phyloP scores from a whole-genome alignment of 1,140 invertebrate genomes.

The Antheraea pernyi region DNA sequence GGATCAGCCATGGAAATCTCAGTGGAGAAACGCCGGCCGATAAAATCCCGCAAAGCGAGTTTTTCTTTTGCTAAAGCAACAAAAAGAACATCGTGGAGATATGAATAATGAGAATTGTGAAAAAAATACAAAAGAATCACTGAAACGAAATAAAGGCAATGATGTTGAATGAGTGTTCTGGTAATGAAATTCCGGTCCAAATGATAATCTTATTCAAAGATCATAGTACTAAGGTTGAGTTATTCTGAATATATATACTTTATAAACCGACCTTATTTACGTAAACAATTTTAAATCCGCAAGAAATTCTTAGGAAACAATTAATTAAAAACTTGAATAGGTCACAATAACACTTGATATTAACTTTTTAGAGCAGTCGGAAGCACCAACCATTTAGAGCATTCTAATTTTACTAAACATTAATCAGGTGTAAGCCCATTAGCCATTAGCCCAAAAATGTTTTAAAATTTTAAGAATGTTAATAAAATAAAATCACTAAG shows the following conservation, averaged over 20 bases:
- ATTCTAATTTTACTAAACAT: too few relatives aligned
- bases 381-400: too few relatives aligned
- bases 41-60: conserved; percentile 38
- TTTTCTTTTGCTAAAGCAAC: conserved; percentile 27
- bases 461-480: too few relatives aligned
- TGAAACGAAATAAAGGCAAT: conserved; percentile 34
- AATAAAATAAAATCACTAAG: too few relatives aligned
- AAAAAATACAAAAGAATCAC: conserved; percentile 38
- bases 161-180: conserved; percentile 25
- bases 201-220: conserved; percentile 9
- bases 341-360: too few relatives aligned
- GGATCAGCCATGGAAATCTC: conserved; percentile 36
- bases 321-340: too few relatives aligned
- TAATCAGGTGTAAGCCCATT: too few relatives aligned
- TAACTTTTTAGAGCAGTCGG: too few relatives aligned
- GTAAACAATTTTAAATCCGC: too few relatives aligned
- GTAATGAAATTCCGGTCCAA: conserved; percentile 3
- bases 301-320: too few relatives aligned
- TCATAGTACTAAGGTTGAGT: background rate
- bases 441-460: too few relatives aligned
- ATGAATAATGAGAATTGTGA: conserved; percentile 52
- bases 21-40: conserved; percentile 40
- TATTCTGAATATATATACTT: background rate
- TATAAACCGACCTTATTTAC: too few relatives aligned
- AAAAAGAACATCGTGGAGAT: conserved; percentile 33